Base-by-base conservation (phyloP, 2,797 vertebrate species). In the Prionace glauca region DNA sequence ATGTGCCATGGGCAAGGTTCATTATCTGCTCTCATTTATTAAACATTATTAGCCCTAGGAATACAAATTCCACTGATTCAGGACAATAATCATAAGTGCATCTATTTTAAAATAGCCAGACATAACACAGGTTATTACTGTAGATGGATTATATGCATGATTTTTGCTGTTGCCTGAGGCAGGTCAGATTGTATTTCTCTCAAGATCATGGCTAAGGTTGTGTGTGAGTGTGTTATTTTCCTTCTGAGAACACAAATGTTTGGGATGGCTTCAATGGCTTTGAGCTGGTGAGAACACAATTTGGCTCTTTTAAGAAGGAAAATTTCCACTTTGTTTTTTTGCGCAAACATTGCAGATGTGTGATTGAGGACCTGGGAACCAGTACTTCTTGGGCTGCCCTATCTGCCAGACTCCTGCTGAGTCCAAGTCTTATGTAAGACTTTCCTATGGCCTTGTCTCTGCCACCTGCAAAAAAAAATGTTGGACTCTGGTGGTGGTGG, bases 51-150 rank as follows among this genome's bases (percentile, higher is more conserved):
- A 77, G 93, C 41, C 45, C 12, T 9, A 32, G 71, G 71, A 95
- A 32, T 77, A 95, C 41, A 77, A 95, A 95, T 95, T n/a, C 29
- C 71, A 95, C 71, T 74, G 71, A 95, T 95, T 74, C 71, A 95
- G 45, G 50, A 74, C 71, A 74, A 60, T 56, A 72, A 95, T 95
- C 36, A 56, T 56, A 91, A 91, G 29, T 32, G 26, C 93, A 95
- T 77, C 93, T 24, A 95, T 95, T 95, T 95, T 56, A 74, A 95
- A 74, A 56, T 77, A 60, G 32, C 45, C 71, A 74, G 93, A 74
- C 93, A 74, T 72, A 95, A 74, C 45, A 10, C 93, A 74, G 93
- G 93, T 72, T 95, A 95, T 95, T 95, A 56, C 93, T 60, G 93
- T 50, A 29, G 93, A 95, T 72, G 69, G 71, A 95, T 95, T 74